phyloP scores from a whole-genome alignment of 1,140 invertebrate genomes.

The Agrilus planipennis region DNA sequence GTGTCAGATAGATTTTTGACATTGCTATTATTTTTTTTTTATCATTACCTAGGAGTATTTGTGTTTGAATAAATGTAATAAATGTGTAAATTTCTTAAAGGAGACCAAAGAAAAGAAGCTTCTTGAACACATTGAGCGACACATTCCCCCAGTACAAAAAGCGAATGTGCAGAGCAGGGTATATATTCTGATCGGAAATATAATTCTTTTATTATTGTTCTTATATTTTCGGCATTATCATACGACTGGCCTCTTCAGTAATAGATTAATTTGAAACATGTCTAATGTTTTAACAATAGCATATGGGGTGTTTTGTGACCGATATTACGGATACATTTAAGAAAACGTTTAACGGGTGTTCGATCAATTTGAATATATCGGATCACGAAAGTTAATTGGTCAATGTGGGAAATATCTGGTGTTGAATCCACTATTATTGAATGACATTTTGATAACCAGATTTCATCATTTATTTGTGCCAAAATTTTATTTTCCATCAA shows the following conservation, averaged over 20 bases:
- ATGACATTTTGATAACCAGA: background rate
- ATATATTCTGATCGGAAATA: constrained; percentile 16
- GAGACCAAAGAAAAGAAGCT: constrained; percentile 17
- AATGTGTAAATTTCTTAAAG: constrained; percentile 23
- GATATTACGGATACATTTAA: background rate
- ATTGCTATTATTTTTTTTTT: background rate
- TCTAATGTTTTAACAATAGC: constrained; percentile 2
- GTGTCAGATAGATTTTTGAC: too few species aligned
- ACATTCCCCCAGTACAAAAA: constrained; percentile 22
- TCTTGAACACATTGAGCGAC: constrained; percentile 12
- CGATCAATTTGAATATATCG: background rate
- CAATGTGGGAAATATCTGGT: background rate
- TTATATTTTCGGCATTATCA: constrained; percentile 17
- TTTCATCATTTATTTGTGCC: background rate
- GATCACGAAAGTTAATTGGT: background rate
- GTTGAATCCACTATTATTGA: background rate
- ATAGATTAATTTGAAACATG: background rate
- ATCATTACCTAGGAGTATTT: background rate
- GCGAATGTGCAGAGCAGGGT: constrained; percentile 23
- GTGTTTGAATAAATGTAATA: constrained; percentile 20
- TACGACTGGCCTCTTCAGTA: constrained; percentile 21
- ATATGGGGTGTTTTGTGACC: background rate
- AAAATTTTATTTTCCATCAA: too few species aligned
- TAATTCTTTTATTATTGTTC: constrained; percentile 18
- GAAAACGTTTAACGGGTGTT: background rate